Evolutionary conservation across 2,888 invertebrate species (phyloP).

Genomic region (Lasioglossum morio): DNA sequence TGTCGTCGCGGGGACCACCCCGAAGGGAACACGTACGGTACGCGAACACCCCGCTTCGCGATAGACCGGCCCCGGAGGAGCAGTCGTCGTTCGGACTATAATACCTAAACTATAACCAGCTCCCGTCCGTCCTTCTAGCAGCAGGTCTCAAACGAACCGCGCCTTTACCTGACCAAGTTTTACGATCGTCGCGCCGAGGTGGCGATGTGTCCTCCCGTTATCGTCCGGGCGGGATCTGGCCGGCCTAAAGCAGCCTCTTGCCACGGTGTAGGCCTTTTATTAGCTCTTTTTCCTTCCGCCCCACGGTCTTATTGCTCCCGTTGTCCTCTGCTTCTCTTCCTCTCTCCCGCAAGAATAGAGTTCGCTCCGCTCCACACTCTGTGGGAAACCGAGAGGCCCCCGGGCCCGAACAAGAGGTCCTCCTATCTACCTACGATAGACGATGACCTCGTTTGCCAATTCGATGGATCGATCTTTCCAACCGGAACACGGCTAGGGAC

Average conservation of each 20-base stretch:
- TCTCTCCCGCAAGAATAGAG: slow-evolving; percentile 10
- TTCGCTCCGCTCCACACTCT: slow-evolving; percentile 7
- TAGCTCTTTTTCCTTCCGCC: slow-evolving; percentile 61
- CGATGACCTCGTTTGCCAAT: slow-evolving; percentile 63
- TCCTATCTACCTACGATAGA: slow-evolving; percentile 18
- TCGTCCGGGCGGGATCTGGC: slow-evolving; percentile 81
- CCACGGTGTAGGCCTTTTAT: slow-evolving; percentile 68
- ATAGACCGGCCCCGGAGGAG: slow-evolving; percentile 49
- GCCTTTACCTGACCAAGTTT: slow-evolving; percentile 83
- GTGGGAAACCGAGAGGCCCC: slow-evolving; percentile 47
- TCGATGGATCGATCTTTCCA: slow-evolving; percentile 26
- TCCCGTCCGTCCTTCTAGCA: slow-evolving; percentile 76
- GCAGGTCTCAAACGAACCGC: slow-evolving; percentile 80
- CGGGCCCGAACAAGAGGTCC: slow-evolving; percentile 1
- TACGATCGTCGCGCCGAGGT: slow-evolving; percentile 84
- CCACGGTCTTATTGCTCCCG: slow-evolving; percentile 55
- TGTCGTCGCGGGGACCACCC: slow-evolving; percentile 82
- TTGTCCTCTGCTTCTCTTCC: slow-evolving; percentile 49
- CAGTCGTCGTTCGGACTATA: slow-evolving; percentile 70
- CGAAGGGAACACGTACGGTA: slow-evolving; percentile 76
- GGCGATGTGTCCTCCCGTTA: slow-evolving; percentile 84
- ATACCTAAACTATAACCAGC: slow-evolving; percentile 80
- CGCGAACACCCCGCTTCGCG: slow-evolving; percentile 65
- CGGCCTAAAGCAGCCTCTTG: slow-evolving; percentile 72
- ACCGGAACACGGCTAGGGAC: background rate